Percentiles rank a stretch among this genome's conserved stretches.
Evolutionary conservation across 2,797 vertebrate species (phyloP).

Genomic region (Babyrousa celebensis): DNA sequence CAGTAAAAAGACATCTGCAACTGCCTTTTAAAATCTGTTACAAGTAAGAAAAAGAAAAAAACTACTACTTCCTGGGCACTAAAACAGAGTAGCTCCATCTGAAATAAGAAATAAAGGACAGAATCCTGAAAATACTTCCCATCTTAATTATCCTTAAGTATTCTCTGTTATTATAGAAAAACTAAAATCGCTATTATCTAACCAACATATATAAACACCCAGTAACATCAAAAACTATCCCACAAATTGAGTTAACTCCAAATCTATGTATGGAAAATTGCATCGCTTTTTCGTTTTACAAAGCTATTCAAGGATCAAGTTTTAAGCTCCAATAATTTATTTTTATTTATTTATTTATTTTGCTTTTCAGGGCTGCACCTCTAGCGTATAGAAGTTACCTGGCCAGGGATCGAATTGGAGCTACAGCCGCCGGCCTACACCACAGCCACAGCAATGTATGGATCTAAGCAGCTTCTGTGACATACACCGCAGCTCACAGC

Average conservation of each 20-base stretch:
- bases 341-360: too few species aligned
- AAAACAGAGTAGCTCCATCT: slow-evolving; percentile 47
- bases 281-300: slow-evolving; percentile 52
- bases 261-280: not conserved
- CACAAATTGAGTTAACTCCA: not conserved
- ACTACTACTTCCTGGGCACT: slow-evolving; percentile 52
- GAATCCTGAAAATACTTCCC: slow-evolving; percentile 44
- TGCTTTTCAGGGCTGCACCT: too few species aligned
- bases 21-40: slow-evolving; percentile 67
- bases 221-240: not conserved
- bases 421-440: too few species aligned
- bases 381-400: too few species aligned
- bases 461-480: too few species aligned
- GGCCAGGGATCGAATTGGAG: too few species aligned
- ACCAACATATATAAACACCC: not conserved
- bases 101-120: slow-evolving; percentile 44
- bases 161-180: not conserved
- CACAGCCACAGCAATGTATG: too few species aligned
- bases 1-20: slow-evolving; percentile 69
- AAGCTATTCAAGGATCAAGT: not conserved
- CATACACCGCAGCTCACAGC: too few species aligned
- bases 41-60: slow-evolving; percentile 54
- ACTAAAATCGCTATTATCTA: slow-evolving; percentile 22
- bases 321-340: not conserved
- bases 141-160: not conserved